Evolutionary conservation across 2,888 invertebrate species (phyloP), one percentile per base, ranked within the genome.

Genomic region (Agonopterix arenella): DNA sequence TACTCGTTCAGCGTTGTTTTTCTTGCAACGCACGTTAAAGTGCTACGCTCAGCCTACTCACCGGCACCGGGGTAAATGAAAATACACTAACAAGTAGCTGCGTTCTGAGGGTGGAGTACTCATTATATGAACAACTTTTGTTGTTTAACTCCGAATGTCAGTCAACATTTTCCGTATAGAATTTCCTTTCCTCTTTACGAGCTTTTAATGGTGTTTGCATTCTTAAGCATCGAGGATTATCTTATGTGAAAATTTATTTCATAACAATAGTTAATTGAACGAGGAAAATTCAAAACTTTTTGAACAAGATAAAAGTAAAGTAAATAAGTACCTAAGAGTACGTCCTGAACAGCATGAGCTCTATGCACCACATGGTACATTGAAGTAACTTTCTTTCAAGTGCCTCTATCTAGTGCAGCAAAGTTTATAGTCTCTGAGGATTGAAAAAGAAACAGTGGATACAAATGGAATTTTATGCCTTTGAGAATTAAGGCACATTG

Each of bases 1-100:
- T 60, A 52, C 55, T 55, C 50, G 49, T 28, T 40, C 50, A 16
- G 38, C 43, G 48, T 50, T 46, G 51, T 48, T 52, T 54, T 55
- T 54, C 53, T 43, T 13, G 48, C 44, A 45, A 40, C 40, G 40
- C 45, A 8, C 45, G 28, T 48, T 44, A 49, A 45, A 49, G 49
- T 42, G 45, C 4, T 49, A 36, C 40, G n/a, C 5, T 9, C 40
- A 9, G 40, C 10, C 9, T 45, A 36, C 40, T 10, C n/a, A 7
- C 40, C 40, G 40, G 40, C 9, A 36, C 44, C 43, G 44, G 38
- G n/a, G 44, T 46, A 46, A 50, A 50, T 46, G 42, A 44, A 50
- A 50, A 46, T 44, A 49, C 40, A 44, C 44, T 10, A 44, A 8
- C 16, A 13, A n/a, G 16, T 42, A 48, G 47, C 42, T 47, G 51